Conservation (phyloP, 2,888 invertebrate species). For the Drosophila suboccidentalis region DNA sequence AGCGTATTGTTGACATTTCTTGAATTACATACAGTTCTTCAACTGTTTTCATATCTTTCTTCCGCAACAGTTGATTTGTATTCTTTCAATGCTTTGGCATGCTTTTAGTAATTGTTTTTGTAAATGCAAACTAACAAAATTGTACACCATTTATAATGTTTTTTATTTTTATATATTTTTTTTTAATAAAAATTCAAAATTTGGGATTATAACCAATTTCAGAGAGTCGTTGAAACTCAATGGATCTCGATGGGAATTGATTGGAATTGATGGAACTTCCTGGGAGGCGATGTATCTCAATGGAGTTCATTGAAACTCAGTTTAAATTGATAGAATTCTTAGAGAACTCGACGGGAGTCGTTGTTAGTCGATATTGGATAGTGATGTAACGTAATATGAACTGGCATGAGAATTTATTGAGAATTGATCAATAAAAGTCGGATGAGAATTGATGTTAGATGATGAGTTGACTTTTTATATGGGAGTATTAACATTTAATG, state of each 20-base stretch:
- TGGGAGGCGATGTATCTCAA: neutral
- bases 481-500: slow-evolving; percentile 3
- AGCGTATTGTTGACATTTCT: slow-evolving; percentile 15
- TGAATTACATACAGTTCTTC: slow-evolving; percentile 13
- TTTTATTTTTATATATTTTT: neutral
- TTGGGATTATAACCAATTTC: too few relatives aligned
- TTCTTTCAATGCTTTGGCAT: neutral
- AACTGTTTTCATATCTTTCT: slow-evolving; percentile 14
- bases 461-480: neutral
- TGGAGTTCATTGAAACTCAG: slow-evolving; percentile 1
- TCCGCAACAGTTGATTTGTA: neutral
- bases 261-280: neutral
- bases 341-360: neutral
- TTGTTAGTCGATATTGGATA: neutral
- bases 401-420: neutral
- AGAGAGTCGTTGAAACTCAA: neutral
- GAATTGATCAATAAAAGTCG: neutral
- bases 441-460: neutral
- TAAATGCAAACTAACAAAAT: too few relatives aligned
- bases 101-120: neutral
- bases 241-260: neutral
- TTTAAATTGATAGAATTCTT: neutral
- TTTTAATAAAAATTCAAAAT: too few relatives aligned
- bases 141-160: too few relatives aligned
- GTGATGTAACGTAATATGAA: neutral